Evolutionary conservation across 2,888 invertebrate genomes (phyloP).

Genomic region (Polyommatus iphigenia): DNA sequence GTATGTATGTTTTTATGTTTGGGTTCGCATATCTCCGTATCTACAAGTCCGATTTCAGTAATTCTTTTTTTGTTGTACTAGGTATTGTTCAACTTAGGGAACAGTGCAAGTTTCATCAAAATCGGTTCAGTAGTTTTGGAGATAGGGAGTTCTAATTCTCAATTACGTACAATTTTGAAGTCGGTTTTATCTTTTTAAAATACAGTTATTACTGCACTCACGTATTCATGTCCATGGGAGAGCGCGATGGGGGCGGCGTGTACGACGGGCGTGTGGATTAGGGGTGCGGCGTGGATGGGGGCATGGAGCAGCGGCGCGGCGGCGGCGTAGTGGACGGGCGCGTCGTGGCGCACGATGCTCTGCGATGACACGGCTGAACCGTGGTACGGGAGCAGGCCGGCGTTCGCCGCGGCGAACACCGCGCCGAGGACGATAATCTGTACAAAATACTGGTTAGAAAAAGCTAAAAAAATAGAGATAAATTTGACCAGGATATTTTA

Average conservation of each 20-base stretch:
- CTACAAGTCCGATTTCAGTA: no score
- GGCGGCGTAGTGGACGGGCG: conserved; percentile 63
- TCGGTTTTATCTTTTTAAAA: no score
- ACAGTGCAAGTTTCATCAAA: no score
- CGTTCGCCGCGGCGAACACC: conserved; percentile 76
- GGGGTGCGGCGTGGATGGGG: conserved; percentile 56
- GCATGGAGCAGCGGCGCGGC: conserved; percentile 39
- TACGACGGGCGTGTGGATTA: conserved; percentile 56
- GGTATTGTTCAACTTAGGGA: no score
- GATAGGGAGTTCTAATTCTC: no score
- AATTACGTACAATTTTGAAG: no score
- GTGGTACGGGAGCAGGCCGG: conserved; percentile 77
- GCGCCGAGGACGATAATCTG: conserved; percentile 72
- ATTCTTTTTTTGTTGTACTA: no score
- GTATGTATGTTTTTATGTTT: no score
- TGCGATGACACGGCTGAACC: conserved; percentile 72
- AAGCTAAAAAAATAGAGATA: background rate
- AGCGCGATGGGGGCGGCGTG: conserved; percentile 51
- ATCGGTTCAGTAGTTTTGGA: no score
- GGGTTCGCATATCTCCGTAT: no score
- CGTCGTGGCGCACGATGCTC: conserved; percentile 73
- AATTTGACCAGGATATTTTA: background rate
- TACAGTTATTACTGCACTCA: no score
- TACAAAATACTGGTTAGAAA: conserved; percentile 38
- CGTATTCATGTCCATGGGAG: conserved; percentile 60